Base-by-base conservation (phyloP, 2,888 invertebrate species). In the Orchesella flavescens region DNA sequence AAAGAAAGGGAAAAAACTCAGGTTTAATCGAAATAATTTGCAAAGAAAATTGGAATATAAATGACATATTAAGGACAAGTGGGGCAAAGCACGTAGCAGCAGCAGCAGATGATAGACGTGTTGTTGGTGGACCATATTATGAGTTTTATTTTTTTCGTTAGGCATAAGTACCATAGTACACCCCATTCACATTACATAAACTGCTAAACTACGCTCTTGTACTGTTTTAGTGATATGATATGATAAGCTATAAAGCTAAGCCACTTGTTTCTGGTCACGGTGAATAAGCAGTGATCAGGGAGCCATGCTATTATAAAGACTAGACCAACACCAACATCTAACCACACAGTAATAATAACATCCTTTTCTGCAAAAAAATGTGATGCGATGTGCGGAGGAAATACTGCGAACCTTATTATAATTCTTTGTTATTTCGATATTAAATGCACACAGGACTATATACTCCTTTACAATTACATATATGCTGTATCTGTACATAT, bases 221-320 rank as follows among this genome's bases (percentile, higher is more conserved):
- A 34, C 34, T 34, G 34, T 34, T 34, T 34, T 34, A 34, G n/a
- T n/a, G n/a, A n/a, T n/a, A n/a, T n/a, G n/a, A n/a, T n/a, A n/a
- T n/a, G n/a, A n/a, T 72, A 43, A 21, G n/a, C 23, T 59, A 72
- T 61, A 61, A 23, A 15, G 61, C 24, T 19, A 49, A 49, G 63
- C 75, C 65, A 75, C 43, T 66, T 57, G 53, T 10, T 2, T 53
- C n/a, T 57, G 66, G 77, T 68, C 77, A 77, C 77, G 77, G 59
- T 77, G 68, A 23, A 15, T 77, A 77, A 77, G 59, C 77, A 68
- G 68, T 76, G 76, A 77, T 77, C 77, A 77, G 57, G 69, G 68
- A 77, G 21, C 57, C 77, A 69, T 77, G 59, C 46, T 65, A 34
- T 21, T 71, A 34, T 34, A 34, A 34, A 34, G 34, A 34, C 34